Evolutionary conservation across 2,113 vertebrate genomes (phyloP).

Genomic region (Urocynchramus pylzowi): DNA sequence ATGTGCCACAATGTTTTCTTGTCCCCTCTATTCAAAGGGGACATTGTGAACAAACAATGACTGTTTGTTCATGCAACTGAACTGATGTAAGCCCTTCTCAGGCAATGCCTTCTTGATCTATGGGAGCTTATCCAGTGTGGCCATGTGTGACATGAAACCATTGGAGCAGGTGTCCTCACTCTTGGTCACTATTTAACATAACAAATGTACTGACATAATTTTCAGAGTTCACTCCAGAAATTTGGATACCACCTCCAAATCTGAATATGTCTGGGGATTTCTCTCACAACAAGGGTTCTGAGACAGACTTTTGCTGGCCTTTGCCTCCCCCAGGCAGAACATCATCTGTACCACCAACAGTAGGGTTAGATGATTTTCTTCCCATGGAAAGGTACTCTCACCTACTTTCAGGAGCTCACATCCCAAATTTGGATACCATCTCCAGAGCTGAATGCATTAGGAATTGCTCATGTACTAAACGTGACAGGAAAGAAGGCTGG

Average conservation of each 20-base stretch:
- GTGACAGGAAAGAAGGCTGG: neutral
- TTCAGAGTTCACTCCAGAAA: fast-evolving
- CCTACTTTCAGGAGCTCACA: neutral
- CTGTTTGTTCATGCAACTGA: neutral
- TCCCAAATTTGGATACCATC: neutral
- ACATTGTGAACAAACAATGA: neutral
- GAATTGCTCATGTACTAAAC: neutral
- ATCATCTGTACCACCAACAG: neutral
- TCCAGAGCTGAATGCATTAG: neutral
- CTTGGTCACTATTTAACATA: neutral
- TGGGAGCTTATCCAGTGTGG: no score
- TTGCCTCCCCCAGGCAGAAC: neutral
- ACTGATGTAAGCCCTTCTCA: neutral
- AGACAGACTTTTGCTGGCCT: neutral
- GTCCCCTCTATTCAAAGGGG: neutral
- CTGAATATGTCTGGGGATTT: neutral
- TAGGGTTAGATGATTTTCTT: neutral
- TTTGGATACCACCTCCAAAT: neutral
- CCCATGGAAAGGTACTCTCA: neutral
- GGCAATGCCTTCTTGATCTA: neutral
- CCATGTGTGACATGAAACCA: neutral
- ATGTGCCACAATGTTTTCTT: neutral
- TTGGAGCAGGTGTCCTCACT: neutral
- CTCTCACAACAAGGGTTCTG: neutral
- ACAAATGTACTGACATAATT: neutral